Evolutionary conservation across 2,113 vertebrate species (phyloP), one percentile per base, ranked within the genome.

Genomic region (Catharus bicknelli): DNA sequence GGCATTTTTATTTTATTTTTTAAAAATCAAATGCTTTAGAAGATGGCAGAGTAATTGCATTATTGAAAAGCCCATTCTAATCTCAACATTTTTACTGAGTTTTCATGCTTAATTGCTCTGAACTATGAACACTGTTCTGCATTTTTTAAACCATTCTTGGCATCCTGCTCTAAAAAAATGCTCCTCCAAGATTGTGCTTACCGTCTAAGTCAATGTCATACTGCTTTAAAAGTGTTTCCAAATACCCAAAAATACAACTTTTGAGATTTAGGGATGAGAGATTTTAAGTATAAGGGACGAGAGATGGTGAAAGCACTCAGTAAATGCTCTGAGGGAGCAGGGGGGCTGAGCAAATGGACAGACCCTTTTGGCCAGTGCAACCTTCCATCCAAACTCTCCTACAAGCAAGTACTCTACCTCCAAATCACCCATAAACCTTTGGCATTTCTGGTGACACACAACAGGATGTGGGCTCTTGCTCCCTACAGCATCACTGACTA

Each of bases 281-380:
- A 86, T 42, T 69, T 94, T 9, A 86, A 34, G 30, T 23, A 7
- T 32, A 59, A 36, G 69, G 30, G 38, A 19, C 43, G 16, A 69
- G 10, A 50, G 13, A 29, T 8, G 13, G 15, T 54, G 10, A 48
- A 83, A 80, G 23, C 34, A 42, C 7, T 13, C 36, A 40, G 16
- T 17, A 75, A 61, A 42, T 2, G 7, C 20, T 51, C 17, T 0
- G 0, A 48, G 18, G 5, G 30, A 69, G 26, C 11, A 61, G 13
- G 21, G 19, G 13, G 27, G 14, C 15, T 61, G 40, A 86, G 40
- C 48, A 80, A 80, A 68, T 17, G 9, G 32, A 23, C 14, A 84
- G 38, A 86, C 7, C 7, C 11, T 59, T 73, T 11, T 47, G 27
- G 62, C 10, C 32, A 19, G 13, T 6, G 20, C 20, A 42, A 5